These are phyloP conservation scores for Apteryx owenii DNA, from an alignment of 2,113 vertebrate genomes.

Conservation along the genomic window DNA sequence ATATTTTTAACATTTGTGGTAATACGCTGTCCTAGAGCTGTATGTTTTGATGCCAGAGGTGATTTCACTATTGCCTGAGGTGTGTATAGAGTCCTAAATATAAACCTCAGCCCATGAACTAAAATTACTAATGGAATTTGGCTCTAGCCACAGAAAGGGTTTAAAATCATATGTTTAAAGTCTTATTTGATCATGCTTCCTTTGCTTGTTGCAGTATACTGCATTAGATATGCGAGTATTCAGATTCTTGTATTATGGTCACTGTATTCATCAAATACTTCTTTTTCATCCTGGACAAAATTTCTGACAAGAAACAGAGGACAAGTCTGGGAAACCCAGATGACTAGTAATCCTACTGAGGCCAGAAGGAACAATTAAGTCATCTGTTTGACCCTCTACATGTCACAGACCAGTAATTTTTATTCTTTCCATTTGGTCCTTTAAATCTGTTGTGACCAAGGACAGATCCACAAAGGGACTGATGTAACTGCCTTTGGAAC, in stretches of 20 bases:
- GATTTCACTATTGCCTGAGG: constrained; percentile 16
- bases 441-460: not conserved
- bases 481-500: not conserved
- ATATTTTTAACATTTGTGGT: not conserved
- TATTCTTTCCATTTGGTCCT: not conserved
- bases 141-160: constrained; percentile 55
- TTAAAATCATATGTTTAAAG: constrained; percentile 57
- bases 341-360: not conserved
- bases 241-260: not conserved
- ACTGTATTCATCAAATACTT: not conserved
- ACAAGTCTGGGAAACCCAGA: not conserved
- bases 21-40: not conserved
- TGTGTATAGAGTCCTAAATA: constrained; percentile 47
- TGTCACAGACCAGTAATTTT: not conserved
- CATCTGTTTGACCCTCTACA: not conserved
- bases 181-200: constrained; percentile 51
- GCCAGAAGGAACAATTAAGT: not conserved
- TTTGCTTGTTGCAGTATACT: not conserved
- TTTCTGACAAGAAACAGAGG: not conserved
- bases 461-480: not conserved
- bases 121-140: constrained; percentile 67
- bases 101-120: constrained; percentile 48
- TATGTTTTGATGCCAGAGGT: constrained; percentile 36
- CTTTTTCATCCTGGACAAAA: not conserved
- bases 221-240: not conserved